These are phyloP conservation scores for Cairina moschata DNA, from an alignment of 2,113 vertebrate species.

Conservation along the genomic window DNA sequence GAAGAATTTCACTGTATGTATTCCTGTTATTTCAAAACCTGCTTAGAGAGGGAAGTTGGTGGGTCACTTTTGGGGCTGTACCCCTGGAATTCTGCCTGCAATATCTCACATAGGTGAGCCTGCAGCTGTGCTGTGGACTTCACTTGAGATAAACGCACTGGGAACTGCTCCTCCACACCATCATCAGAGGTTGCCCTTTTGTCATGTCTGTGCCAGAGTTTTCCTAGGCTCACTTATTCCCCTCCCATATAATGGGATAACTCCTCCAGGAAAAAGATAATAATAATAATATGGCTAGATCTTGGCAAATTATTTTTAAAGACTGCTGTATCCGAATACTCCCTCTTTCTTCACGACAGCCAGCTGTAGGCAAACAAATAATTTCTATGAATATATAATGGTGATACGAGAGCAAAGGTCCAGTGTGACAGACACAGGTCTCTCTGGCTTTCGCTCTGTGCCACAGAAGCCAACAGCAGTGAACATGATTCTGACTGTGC, in stretches of 20 bases:
- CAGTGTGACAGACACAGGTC: rapidly evolving
- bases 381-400: background rate
- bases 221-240: background rate
- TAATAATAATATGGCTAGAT: background rate
- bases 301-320: background rate
- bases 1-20: background rate
- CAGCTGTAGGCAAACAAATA: background rate
- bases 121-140: background rate
- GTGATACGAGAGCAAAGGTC: rapidly evolving
- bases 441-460: background rate
- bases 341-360: background rate
- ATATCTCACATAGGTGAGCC: rapidly evolving
- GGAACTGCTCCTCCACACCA: background rate
- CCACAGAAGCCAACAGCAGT: background rate
- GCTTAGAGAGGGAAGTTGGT: rapidly evolving
- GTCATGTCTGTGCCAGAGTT: rapidly evolving
- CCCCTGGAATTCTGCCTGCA: background rate
- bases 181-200: background rate
- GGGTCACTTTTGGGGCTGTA: background rate
- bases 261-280: background rate
- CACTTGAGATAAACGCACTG: background rate
- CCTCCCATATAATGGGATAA: background rate
- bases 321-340: background rate
- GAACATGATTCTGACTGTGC: rapidly evolving
- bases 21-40: background rate